Base-by-base conservation (phyloP, 2,113 vertebrate species). In the Trichomycterus rosablanca region DNA sequence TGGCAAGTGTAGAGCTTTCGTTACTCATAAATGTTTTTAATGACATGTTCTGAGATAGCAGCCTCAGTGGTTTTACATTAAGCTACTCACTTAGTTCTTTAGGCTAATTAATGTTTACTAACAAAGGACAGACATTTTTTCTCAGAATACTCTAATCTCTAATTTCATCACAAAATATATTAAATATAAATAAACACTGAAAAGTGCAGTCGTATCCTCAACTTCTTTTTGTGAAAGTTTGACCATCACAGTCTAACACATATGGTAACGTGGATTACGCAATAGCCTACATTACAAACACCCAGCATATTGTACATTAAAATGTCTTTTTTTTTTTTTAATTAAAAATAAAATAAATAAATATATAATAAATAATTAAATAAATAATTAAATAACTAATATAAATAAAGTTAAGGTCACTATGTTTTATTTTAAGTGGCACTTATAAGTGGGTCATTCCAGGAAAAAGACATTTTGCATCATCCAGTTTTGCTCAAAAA, bases 391-490 rank as follows among this genome's bases (percentile, higher is more conserved):
- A 40, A 40, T 40, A 40, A 40, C 14, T 56, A 16, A 28, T n/a
- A 83, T 35, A 88, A 86, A 74, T 78, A 77, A 85, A 32, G 57
- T 88, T 91, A 89, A 91, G 88, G 88, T 89, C 88, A 89, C 86
- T 84, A 89, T 81, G 81, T 87, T 40, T 14, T n/a, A 51, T 39
- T 65, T 18, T 49, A 65, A 40, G 84, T 87, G 83, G 87, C 89
- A 90, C 88, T 89, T 88, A 77, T 76, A 86, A n/a, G 15, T 76
- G 69, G 16, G 32, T 12, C 23, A 7, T 67, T 14, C 26, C n/a
- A n/a, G n/a, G n/a, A n/a, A n/a, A n/a, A n/a, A n/a, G n/a, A n/a
- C n/a, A n/a, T n/a, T n/a, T n/a, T n/a, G n/a, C n/a, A n/a, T n/a
- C n/a, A n/a, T n/a, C n/a, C n/a, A n/a, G n/a, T n/a, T n/a, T n/a